Evolutionary conservation across 2,113 vertebrate species (phyloP).

Genomic region (Anguilla japonica): DNA sequence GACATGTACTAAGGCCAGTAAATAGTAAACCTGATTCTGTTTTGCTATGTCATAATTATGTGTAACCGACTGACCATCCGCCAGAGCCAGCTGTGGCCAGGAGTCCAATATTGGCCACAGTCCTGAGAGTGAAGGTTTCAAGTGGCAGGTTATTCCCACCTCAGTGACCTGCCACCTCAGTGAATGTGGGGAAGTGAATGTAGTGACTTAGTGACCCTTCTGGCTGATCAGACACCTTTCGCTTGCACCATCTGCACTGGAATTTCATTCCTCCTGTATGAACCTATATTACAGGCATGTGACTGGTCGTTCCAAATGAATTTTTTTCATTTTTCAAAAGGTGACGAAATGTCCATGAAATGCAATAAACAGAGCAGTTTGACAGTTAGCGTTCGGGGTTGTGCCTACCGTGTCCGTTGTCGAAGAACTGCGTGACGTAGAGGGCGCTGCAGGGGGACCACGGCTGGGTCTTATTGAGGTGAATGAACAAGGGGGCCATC

Average conservation of each 20-base stretch:
- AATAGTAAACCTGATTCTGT: not conserved
- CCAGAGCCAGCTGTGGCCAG: too few species aligned
- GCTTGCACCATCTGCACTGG: too few species aligned
- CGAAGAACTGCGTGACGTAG: constrained; percentile 92
- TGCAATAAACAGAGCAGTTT: not conserved
- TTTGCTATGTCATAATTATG: not conserved
- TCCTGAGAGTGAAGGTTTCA: too few species aligned
- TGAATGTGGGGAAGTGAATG: not conserved
- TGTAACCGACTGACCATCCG: not conserved
- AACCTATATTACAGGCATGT: too few species aligned
- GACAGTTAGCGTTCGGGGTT: not conserved
- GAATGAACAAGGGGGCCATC: constrained; percentile 88
- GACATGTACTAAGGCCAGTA: not conserved
- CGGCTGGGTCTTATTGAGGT: constrained; percentile 82
- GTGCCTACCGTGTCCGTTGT: constrained; percentile 84
- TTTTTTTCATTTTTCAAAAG: too few species aligned
- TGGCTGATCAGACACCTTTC: too few species aligned
- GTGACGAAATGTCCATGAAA: too few species aligned
- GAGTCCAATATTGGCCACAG: too few species aligned
- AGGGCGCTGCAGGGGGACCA: constrained; percentile 95
- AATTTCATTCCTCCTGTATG: too few species aligned
- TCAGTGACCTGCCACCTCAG: not conserved
- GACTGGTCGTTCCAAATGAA: too few species aligned
- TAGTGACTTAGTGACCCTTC: too few species aligned
- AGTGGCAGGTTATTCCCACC: not conserved